Evolutionary conservation across 1,140 invertebrate species (phyloP), one percentile per base, ranked within the genome.

Genomic region (Euschistus heros): DNA sequence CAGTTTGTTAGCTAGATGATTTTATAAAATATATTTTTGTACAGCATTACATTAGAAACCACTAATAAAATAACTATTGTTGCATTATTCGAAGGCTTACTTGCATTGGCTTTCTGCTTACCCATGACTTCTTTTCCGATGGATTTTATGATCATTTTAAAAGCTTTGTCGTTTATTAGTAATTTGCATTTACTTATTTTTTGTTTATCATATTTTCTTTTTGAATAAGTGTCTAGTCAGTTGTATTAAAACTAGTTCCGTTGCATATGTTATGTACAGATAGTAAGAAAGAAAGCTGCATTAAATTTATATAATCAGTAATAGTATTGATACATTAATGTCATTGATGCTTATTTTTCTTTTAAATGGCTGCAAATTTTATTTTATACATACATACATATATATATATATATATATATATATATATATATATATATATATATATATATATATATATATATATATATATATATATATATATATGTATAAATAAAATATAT

Each of bases 211-310:
- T 37, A 10, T 37, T 30, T 37, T 37, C 33, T 37, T 37, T 37
- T 37, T 37, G 3, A 10, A 37, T 37, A 37, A 37, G 33, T 37
- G 33, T 37, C 7, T 20, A 50, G 47, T 50, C 47, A 50, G n/a
- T 22, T 50, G 47, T 50, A 18, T 50, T 22, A 18, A 50, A 50
- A 50, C 2, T 50, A 22, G 22, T 50, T 50, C 22, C 5, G 8
- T n/a, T 50, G 47, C 47, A 50, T 50, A 20, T 50, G 47, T 22
- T 61, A 20, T 61, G 59, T 61, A 33, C 27, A 37, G 30, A 61
- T 61, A 61, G 59, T 61, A 37, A 33, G 37, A 61, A 61, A 61
- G 10, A n/a, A n/a, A 18, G 47, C 27, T 61, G 59, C 59, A 61
- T 37, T 37, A 30, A 61, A 61, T 8, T 30, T 33, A n/a, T 10